Conservation (phyloP, 2,888 invertebrate genomes). For the Coleophora deauratella region DNA sequence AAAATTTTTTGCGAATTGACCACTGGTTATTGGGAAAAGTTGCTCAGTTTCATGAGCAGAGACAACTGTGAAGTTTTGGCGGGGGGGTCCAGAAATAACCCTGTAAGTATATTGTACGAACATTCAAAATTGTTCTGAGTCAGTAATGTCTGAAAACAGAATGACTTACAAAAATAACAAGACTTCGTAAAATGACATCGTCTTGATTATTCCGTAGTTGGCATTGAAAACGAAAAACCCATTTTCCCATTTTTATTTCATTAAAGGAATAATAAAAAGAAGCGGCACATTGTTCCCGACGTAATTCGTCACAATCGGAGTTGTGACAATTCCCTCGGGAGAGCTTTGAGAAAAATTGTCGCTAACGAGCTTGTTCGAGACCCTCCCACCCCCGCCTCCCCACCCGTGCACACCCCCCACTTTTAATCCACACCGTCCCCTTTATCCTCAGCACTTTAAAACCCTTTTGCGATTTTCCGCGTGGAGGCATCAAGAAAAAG, state of each 20-base stretch:
- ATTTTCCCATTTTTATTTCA: conserved; percentile 43
- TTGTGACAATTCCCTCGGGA: conserved; percentile 65
- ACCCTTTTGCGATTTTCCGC: conserved; percentile 67
- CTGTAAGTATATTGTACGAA: too few relatives aligned
- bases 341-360: conserved; percentile 71
- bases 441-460: conserved; percentile 65
- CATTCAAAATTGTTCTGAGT: too few relatives aligned
- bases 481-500: conserved; percentile 56
- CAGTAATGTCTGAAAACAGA: too few relatives aligned
- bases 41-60: too few relatives aligned
- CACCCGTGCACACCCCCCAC: conserved; percentile 32
- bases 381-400: conserved; percentile 27
- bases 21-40: too few relatives aligned
- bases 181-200: too few relatives aligned
- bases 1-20: too few relatives aligned
- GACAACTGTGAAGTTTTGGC: too few relatives aligned
- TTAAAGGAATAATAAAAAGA: conserved; percentile 37
- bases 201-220: too few relatives aligned
- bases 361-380: conserved; percentile 61
- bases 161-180: too few relatives aligned
- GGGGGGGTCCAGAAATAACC: too few relatives aligned
- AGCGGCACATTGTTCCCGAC: conserved; percentile 44
- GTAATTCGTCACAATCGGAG: conserved; percentile 70
- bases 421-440: conserved; percentile 54
- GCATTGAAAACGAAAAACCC: neutral